phyloP scores from a whole-genome alignment of 2,888 invertebrate genomes.

The Lasioglossum zephyrum region DNA sequence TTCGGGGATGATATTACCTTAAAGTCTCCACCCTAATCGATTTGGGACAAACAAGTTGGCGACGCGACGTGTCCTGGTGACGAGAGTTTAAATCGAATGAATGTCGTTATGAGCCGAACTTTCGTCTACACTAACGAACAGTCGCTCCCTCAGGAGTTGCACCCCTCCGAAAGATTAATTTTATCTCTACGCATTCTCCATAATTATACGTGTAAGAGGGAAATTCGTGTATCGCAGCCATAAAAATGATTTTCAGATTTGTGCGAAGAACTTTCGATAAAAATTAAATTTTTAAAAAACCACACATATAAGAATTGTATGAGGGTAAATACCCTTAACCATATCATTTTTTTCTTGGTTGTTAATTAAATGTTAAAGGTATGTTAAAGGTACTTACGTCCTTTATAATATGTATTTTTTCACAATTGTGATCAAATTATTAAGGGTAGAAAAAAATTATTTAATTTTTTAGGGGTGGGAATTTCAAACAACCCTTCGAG shows the following conservation, averaged over 20 bases:
- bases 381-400: too few relatives aligned
- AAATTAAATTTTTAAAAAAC: too few relatives aligned
- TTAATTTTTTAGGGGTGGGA: too few relatives aligned
- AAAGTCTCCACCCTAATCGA: conserved; percentile 35
- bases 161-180: neutral
- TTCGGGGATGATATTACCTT: conserved; percentile 33
- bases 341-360: too few relatives aligned
- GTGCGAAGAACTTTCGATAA: too few relatives aligned
- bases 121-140: neutral
- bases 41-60: conserved; percentile 28
- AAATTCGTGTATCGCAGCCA: neutral
- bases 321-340: too few relatives aligned
- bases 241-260: neutral
- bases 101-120: neutral
- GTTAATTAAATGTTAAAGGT: too few relatives aligned
- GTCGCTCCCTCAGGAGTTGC: neutral
- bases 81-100: conserved; percentile 10
- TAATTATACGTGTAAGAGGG: neutral
- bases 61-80: neutral
- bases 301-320: too few relatives aligned
- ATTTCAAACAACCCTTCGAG: too few relatives aligned
- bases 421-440: too few relatives aligned
- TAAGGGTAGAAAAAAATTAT: too few relatives aligned
- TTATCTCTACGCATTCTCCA: neutral
- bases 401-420: too few relatives aligned